A percentile compares a stretch with the other conserved stretches of the same genome.
Evolutionary conservation across 2,797 vertebrate species (phyloP).

Genomic region (Pseudomugil gertrudae): DNA sequence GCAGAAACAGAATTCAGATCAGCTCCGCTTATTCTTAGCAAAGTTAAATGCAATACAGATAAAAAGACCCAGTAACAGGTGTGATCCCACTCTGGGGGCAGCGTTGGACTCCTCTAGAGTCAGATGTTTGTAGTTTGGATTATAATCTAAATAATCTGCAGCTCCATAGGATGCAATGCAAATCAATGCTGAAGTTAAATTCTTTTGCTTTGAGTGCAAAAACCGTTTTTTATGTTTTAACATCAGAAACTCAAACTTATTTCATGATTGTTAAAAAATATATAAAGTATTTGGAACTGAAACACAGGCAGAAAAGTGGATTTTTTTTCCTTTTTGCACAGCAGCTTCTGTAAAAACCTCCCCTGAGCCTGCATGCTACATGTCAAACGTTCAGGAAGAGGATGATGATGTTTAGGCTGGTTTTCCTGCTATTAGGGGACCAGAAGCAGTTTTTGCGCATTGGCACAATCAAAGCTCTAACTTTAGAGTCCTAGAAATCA

Average conservation of each 20-base stretch:
- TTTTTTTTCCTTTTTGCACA: background rate
- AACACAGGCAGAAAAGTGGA: conserved; percentile 2
- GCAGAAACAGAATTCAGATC: too few species aligned
- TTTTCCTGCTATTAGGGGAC: conserved; percentile 5
- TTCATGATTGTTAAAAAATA: background rate
- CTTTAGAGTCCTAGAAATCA: conserved; percentile 5
- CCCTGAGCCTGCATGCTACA: conserved; percentile 10
- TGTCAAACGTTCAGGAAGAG: conserved; percentile 20
- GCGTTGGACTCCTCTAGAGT: background rate
- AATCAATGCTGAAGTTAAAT: background rate
- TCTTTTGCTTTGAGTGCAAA: background rate
- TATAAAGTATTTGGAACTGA: background rate
- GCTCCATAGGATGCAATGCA: background rate
- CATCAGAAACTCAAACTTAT: background rate
- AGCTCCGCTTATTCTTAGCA: too few species aligned
- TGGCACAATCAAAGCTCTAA: background rate
- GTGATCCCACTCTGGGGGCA: too few species aligned
- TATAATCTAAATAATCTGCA: background rate
- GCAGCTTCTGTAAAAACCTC: conserved; percentile 20
- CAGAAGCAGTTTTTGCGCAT: background rate
- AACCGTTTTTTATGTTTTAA: background rate
- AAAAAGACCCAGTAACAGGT: background rate
- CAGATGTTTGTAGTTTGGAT: background rate
- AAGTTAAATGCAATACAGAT: too few species aligned
- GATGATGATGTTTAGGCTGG: background rate